Evolutionary conservation across 1,140 invertebrate species (phyloP).

Genomic region (Drosophila prosaltans): DNA sequence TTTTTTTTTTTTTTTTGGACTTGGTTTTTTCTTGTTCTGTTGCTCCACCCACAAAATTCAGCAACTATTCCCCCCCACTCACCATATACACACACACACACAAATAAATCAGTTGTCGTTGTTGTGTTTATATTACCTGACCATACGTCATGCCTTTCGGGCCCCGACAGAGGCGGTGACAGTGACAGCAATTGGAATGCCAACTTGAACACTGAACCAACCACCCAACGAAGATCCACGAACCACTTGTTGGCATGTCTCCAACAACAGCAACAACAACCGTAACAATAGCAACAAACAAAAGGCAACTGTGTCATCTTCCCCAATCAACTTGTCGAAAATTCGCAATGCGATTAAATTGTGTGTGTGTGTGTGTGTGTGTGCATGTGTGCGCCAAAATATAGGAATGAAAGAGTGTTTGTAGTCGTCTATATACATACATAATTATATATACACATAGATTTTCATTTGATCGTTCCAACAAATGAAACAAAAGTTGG

Average conservation of each 20-base stretch:
- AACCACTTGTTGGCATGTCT: constrained; percentile 74
- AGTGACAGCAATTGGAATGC: constrained; percentile 48
- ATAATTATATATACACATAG: constrained; percentile 3
- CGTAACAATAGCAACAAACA: constrained; percentile 33
- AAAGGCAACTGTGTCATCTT: constrained; percentile 44
- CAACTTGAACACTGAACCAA: constrained; percentile 28
- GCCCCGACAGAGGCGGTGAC: background rate
- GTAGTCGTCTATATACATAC: constrained; percentile 11
- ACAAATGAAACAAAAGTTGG: background rate
- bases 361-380: constrained; percentile 24
- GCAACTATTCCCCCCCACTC: constrained; percentile 16
- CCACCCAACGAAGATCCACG: constrained; percentile 16
- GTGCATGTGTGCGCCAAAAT: constrained; percentile 17
- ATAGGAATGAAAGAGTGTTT: constrained; percentile 15
- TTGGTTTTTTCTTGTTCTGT: constrained; percentile 20
- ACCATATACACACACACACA: constrained; percentile 13
- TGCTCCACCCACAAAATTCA: constrained; percentile 8
- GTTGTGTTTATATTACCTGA: constrained; percentile 15
- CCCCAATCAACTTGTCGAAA: constrained; percentile 14
- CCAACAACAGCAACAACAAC: constrained; percentile 46
- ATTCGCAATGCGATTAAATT: constrained; percentile 45
- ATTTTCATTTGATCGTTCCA: constrained; percentile 20
- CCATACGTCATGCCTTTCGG: constrained; percentile 34
- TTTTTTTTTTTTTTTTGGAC: constrained; percentile 36
- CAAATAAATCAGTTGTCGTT: background rate